Evolutionary conservation across 2,888 invertebrate genomes (phyloP), one percentile per base, ranked within the genome.

Genomic region (Napeogenes inachia): DNA sequence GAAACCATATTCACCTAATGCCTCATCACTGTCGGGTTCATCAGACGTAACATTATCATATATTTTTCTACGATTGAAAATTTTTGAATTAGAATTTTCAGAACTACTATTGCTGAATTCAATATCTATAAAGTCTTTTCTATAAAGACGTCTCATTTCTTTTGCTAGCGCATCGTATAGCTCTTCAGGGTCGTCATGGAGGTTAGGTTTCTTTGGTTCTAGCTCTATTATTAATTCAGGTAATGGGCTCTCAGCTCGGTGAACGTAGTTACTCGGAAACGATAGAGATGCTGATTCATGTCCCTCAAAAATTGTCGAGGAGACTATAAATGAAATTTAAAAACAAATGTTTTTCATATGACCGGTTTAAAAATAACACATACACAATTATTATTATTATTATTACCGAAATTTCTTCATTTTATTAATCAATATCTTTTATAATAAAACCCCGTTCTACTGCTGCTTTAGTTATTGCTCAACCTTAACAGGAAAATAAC

Each of bases 181-280:
- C 30, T 64, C 66, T 21, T 64, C 62, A 32, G 60, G 13, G 54
- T 67, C 66, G 38, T 64, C 62, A 33, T 56, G 50, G 4, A 30
- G 50, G 35, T 45, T 59, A 3, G 30, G 56, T 45, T 56, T 60
- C n/a, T 45, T 58, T 6, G 54, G 58, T 4, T 62, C 58, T n/a
- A 47, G 45, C 50, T 67, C 66, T 47, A 67, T 62, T 21, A 64
- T 59, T 2, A 67, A 38, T 12, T 64, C 62, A 30, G 66, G 66
- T 6, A 67, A 54, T 4, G 66, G 66, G 33, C 64, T 64, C 10
- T 60, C 54, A 21, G 60, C 5, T 50, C 62, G 54, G 13, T 53
- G 10, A 13, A 54, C 45, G 5, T 32, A 45, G 47, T 60, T 54
- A 30, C 13, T 12, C n/a, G 30, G 13, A 0, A 59, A 55, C 3